phyloP scores from a whole-genome alignment of 2,113 vertebrate species.

The Oreocharis arfaki region DNA sequence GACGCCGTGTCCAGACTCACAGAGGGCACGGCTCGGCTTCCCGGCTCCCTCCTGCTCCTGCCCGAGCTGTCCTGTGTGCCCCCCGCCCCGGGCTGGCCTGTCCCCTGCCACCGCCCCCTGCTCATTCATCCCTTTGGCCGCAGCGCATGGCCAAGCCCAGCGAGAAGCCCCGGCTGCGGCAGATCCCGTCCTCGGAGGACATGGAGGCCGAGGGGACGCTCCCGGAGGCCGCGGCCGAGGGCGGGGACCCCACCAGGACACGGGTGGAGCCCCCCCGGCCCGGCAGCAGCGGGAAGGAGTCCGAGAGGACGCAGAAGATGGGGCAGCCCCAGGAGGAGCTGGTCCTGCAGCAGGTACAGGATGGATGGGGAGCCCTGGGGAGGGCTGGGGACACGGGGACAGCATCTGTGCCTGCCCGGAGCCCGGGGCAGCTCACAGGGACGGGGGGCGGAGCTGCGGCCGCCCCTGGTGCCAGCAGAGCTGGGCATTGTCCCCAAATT shows the following conservation, averaged over 20 bases:
- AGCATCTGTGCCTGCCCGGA: accelerated
- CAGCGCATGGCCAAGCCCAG: constrained; percentile 85
- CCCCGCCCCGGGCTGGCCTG: background rate
- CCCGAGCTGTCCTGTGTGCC: too few species aligned
- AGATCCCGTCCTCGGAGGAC: constrained; percentile 89
- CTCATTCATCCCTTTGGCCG: background rate
- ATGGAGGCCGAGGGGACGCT: constrained; percentile 78
- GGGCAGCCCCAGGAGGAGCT: constrained; percentile 74
- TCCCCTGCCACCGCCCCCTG: background rate
- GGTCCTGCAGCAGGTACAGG: constrained; percentile 73
- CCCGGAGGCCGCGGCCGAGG: constrained; percentile 47
- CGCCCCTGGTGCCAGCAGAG: background rate
- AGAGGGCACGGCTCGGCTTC: background rate
- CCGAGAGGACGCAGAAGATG: constrained; percentile 69
- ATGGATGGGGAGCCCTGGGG: background rate
- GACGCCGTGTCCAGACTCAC: accelerated
- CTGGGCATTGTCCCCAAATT: background rate
- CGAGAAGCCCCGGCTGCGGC: constrained; percentile 86
- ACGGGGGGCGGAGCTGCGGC: background rate
- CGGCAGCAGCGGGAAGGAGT: constrained; percentile 40
- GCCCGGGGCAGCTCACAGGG: background rate
- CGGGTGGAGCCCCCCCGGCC: background rate
- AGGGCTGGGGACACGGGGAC: background rate
- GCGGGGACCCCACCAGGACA: constrained; percentile 46
- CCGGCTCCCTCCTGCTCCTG: background rate